Conservation (phyloP, 2,888 invertebrate species). For the Spodoptera littoralis region DNA sequence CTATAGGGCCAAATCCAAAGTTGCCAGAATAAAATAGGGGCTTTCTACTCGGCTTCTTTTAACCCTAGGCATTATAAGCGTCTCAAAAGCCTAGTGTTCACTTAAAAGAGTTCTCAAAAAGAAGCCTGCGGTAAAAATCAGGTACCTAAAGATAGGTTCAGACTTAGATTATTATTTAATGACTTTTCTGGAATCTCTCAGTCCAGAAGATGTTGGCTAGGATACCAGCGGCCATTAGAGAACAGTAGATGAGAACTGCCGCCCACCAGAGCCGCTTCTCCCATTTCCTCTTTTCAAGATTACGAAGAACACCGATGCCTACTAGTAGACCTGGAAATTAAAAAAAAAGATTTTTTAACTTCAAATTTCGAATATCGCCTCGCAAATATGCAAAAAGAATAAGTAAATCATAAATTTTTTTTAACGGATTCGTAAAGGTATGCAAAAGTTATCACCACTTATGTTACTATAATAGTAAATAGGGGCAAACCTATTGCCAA, state of each 20-base stretch:
- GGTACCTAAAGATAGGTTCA: constrained; percentile 42
- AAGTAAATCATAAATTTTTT: too few species aligned
- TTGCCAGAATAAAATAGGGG: too few species aligned
- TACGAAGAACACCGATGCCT: constrained; percentile 95
- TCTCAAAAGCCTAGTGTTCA: constrained; percentile 10
- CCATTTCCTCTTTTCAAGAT: constrained; percentile 94
- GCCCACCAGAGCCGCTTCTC: constrained; percentile 95
- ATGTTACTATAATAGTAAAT: too few species aligned
- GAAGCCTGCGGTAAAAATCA: constrained; percentile 32
- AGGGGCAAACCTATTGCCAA: too few species aligned
- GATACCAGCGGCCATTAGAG: constrained; percentile 92
- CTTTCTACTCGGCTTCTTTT: too few species aligned
- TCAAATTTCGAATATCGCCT: too few species aligned
- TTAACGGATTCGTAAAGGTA: too few species aligned
- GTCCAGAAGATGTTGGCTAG: constrained; percentile 92
- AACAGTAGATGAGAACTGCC: constrained; percentile 91
- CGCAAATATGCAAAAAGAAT: too few species aligned
- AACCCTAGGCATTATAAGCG: too few species aligned
- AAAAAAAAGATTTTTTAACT: constrained; percentile 2
- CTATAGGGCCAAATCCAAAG: too few species aligned
- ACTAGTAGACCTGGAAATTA: constrained; percentile 91
- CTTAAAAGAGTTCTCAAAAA: constrained; percentile 12
- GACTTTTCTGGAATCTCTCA: constrained; percentile 55
- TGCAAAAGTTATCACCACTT: too few species aligned
- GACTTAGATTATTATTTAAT: constrained; percentile 32